phyloP scores from a whole-genome alignment of 2,113 vertebrate species.

The Urocynchramus pylzowi region DNA sequence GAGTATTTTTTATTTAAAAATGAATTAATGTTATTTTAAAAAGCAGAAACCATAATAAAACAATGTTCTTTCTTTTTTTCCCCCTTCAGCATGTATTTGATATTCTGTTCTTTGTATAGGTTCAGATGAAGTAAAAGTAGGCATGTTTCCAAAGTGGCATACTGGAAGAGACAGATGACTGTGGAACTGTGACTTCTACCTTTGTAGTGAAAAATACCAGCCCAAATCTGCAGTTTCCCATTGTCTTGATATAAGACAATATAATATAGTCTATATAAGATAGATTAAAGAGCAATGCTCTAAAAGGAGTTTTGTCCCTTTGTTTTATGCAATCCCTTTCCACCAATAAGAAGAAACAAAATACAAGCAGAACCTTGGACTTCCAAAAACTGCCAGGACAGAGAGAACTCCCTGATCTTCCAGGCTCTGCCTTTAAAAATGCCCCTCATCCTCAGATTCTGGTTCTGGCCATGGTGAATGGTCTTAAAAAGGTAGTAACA shows the following conservation, averaged over 20 bases:
- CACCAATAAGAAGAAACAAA: accelerated
- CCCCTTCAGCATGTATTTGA: background rate
- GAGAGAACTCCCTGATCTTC: background rate
- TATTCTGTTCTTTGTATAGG: background rate
- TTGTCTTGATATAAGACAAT: too few relatives aligned
- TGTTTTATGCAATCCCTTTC: background rate
- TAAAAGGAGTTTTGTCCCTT: background rate
- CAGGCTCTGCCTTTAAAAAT: accelerated
- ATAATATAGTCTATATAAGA: background rate
- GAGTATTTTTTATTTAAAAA: background rate
- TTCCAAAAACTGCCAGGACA: background rate
- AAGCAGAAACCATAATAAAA: background rate
- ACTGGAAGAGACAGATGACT: background rate
- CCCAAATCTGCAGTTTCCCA: background rate
- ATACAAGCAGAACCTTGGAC: background rate
- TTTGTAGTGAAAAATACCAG: background rate
- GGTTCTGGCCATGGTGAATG: accelerated
- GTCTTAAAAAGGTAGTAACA: accelerated
- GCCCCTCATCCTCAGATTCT: background rate
- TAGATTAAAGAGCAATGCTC: background rate
- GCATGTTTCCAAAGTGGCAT: background rate
- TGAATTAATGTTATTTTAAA: background rate
- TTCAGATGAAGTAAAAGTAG: background rate
- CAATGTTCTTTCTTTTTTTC: accelerated
- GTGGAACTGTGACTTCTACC: background rate